Evolutionary conservation across 2,797 vertebrate genomes (phyloP).

Genomic region (Acanthis flammea): DNA sequence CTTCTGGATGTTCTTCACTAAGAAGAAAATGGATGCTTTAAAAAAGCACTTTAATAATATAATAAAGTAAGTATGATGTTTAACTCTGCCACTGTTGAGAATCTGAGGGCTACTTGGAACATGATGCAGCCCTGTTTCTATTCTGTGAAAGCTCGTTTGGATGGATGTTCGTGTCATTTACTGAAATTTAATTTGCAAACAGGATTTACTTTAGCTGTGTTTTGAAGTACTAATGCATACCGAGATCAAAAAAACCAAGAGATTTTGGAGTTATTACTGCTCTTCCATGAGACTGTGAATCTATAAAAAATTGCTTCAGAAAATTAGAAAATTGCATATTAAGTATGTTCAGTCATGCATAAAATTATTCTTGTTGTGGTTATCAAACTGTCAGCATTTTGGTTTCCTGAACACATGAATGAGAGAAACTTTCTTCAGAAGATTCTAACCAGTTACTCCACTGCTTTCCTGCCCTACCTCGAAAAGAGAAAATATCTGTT

Average conservation of each 20-base stretch:
- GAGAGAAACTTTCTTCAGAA: not conserved
- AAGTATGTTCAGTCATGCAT: not conserved
- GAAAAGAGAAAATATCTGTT: not conserved
- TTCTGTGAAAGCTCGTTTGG: not conserved
- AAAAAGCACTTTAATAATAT: not conserved
- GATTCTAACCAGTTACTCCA: not conserved
- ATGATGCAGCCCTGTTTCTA: not conserved
- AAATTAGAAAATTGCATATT: slow-evolving; percentile 50
- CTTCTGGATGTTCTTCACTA: not conserved
- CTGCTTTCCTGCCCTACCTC: not conserved
- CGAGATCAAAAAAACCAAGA: slow-evolving; percentile 37
- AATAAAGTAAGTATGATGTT: not conserved
- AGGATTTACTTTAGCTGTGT: slow-evolving; percentile 28
- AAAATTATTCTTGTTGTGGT: slow-evolving; percentile 23
- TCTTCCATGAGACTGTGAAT: slow-evolving; percentile 13
- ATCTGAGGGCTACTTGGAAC: not conserved
- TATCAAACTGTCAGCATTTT: not conserved
- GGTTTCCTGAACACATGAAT: not conserved
- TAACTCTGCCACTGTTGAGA: not conserved
- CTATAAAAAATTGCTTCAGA: slow-evolving; percentile 39
- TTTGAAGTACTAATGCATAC: slow-evolving; percentile 44
- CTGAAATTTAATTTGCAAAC: slow-evolving; percentile 47
- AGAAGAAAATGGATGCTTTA: not conserved
- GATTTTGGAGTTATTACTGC: slow-evolving; percentile 5
- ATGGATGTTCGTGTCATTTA: slow-evolving; percentile 16